phyloP scores from a whole-genome alignment of 2,797 vertebrate genomes.

The Neosilurus hyrtlii region DNA sequence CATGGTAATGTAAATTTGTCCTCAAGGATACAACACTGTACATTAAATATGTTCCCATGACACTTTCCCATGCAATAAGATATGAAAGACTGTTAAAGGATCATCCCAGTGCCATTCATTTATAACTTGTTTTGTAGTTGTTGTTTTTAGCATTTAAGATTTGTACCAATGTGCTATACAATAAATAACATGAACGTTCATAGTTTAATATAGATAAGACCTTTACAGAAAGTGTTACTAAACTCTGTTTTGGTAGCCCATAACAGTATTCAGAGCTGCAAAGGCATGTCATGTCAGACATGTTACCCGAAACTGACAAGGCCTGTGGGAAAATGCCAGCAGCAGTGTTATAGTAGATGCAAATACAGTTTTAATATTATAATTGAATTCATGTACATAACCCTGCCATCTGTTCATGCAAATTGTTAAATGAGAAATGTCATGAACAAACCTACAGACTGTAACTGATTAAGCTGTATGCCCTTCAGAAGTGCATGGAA shows the following conservation, averaged over 20 bases:
- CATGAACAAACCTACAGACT: slow-evolving; percentile 23
- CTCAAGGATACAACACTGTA: background rate
- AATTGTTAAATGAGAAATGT: slow-evolving; percentile 22
- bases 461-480: slow-evolving; percentile 47
- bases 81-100: background rate
- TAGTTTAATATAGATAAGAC: background rate
- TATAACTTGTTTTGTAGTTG: background rate
- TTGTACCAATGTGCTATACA: background rate
- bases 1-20: background rate
- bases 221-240: background rate
- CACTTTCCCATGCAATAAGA: background rate
- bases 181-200: background rate
- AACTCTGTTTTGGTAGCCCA: background rate
- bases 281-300: slow-evolving; percentile 2
- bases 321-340: slow-evolving; percentile 3
- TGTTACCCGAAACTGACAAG: background rate
- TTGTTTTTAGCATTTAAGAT: background rate
- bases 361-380: slow-evolving; percentile 27
- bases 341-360: slow-evolving; percentile 17
- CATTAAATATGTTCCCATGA: background rate
- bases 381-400: slow-evolving; percentile 29
- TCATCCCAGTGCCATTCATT: background rate
- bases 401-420: slow-evolving; percentile 44
- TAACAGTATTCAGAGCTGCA: background rate
- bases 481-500: slow-evolving; percentile 26